A percentile compares a stretch with the other conserved stretches of the same genome.
Conservation (phyloP, 1,140 invertebrate species). For the Xylocopa sonorina region DNA sequence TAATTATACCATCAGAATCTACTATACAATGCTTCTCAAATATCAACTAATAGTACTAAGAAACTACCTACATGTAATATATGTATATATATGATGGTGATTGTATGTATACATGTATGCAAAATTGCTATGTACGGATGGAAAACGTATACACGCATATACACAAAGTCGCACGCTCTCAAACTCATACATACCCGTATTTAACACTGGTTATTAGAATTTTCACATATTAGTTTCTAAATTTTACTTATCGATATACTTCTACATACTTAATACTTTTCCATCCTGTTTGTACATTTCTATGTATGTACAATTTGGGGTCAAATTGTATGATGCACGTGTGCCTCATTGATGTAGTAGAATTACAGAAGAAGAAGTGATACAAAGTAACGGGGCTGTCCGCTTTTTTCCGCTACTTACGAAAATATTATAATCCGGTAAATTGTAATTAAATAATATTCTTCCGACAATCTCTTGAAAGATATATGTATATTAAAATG, state of each 20-base stretch:
- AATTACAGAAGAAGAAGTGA: slow-evolving; percentile 19
- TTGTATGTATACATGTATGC: slow-evolving; percentile 61
- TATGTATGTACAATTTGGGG: slow-evolving; percentile 65
- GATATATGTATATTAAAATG: slow-evolving; percentile 9
- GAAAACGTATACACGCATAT: slow-evolving; percentile 50
- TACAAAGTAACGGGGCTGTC: background rate
- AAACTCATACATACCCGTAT: slow-evolving; percentile 42
- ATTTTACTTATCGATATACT: slow-evolving; percentile 54
- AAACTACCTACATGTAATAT: slow-evolving; percentile 73
- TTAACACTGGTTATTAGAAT: slow-evolving; percentile 52
- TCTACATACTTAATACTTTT: slow-evolving; percentile 54
- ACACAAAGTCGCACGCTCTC: slow-evolving; percentile 40
- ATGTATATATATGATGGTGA: slow-evolving; percentile 60
- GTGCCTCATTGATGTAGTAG: slow-evolving; percentile 49
- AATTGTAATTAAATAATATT: slow-evolving; percentile 41
- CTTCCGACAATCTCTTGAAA: slow-evolving; percentile 37
- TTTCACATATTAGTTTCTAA: slow-evolving; percentile 43
- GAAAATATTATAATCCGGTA: slow-evolving; percentile 58
- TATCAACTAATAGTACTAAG: slow-evolving; percentile 71
- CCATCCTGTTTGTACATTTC: slow-evolving; percentile 30
- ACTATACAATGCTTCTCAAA: slow-evolving; percentile 76
- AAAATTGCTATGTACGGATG: slow-evolving; percentile 60
- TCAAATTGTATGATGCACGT: slow-evolving; percentile 51
- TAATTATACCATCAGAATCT: slow-evolving; percentile 76
- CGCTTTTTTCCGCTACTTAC: slow-evolving; percentile 21